Evolutionary conservation across 2,113 vertebrate genomes (phyloP).

Genomic region (Benitochromis conjunctus): DNA sequence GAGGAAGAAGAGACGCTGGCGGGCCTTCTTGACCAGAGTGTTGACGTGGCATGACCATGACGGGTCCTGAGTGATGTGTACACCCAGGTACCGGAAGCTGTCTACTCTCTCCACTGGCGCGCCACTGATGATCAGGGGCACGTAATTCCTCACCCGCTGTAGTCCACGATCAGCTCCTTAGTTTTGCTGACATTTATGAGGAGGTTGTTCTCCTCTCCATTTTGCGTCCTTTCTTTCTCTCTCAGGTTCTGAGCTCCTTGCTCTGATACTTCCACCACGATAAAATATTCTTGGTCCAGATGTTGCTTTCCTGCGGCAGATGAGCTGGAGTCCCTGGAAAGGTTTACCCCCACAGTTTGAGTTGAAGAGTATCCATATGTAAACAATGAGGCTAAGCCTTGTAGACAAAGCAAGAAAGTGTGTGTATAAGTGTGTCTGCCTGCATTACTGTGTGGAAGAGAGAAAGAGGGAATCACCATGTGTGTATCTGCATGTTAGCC

Average conservation of each 20-base stretch:
- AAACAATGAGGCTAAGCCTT: slow-evolving; percentile 37
- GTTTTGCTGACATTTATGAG: no score
- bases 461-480: background rate
- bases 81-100: no score
- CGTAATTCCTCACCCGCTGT: no score
- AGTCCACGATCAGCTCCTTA: no score
- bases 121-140: no score
- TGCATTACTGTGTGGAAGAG: background rate
- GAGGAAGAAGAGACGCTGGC: no score
- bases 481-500: background rate
- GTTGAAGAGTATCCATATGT: slow-evolving; percentile 37
- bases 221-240: background rate
- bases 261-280: background rate
- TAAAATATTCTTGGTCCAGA: slow-evolving; percentile 14
- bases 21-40: no score
- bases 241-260: background rate
- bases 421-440: background rate
- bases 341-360: slow-evolving; percentile 10
- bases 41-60: no score
- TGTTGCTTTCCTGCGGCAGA: slow-evolving; percentile 7
- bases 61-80: no score
- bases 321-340: slow-evolving; percentile 22
- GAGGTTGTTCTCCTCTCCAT: no score
- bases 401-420: background rate
- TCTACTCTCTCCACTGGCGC: no score